These are phyloP conservation scores for Pollenia labialis DNA, from an alignment of 2,888 invertebrate species.

Conservation along the genomic window DNA sequence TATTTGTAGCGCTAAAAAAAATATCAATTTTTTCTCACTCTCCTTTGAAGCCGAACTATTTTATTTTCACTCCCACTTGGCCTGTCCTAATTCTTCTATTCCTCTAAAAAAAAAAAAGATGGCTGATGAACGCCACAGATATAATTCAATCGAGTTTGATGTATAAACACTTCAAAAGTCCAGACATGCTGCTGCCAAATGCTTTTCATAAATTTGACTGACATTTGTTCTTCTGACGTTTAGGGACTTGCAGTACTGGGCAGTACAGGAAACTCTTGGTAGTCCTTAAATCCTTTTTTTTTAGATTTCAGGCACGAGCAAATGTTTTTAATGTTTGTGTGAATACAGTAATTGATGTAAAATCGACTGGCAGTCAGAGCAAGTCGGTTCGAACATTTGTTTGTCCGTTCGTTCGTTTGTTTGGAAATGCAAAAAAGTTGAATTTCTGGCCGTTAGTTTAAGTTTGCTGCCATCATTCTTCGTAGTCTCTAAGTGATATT, in stretches of 20 bases:
- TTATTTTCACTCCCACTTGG: neutral
- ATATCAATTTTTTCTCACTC: too few relatives aligned
- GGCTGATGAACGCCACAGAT: conserved; percentile 15
- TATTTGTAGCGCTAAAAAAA: too few relatives aligned
- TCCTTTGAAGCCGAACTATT: neutral
- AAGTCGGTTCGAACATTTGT: neutral
- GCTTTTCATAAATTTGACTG: conserved; percentile 57
- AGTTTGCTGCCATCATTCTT: conserved; percentile 19
- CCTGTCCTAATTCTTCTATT: neutral
- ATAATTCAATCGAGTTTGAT: conserved; percentile 52
- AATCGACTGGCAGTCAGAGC: neutral
- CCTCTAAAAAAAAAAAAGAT: neutral
- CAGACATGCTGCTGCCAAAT: conserved; percentile 63
- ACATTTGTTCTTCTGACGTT: conserved; percentile 45
- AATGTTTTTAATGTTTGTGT: neutral
- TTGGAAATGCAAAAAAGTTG: neutral
- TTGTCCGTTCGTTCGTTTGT: neutral
- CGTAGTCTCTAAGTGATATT: conserved; percentile 42
- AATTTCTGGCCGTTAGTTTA: conserved; percentile 10
- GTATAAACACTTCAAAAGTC: conserved; percentile 61
- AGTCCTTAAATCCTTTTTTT: neutral
- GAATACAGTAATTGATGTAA: neutral
- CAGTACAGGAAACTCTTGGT: neutral
- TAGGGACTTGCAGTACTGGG: conserved; percentile 27
- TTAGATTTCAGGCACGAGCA: neutral